These are phyloP conservation scores for Decapterus maruadsi DNA, from an alignment of 2,797 vertebrate species.

Conservation along the genomic window DNA sequence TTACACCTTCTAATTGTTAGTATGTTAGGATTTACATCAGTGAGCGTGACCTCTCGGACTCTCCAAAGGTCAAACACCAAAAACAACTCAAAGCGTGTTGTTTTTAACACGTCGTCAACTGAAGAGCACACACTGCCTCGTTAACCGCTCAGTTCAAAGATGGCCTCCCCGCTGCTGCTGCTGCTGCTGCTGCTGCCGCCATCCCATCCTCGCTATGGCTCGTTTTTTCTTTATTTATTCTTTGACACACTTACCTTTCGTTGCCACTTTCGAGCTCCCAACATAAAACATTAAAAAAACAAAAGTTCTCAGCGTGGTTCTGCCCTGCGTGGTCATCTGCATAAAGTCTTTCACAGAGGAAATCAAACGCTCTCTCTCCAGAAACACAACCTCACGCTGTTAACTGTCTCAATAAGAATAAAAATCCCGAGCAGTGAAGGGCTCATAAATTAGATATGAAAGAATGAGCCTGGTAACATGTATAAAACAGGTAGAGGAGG, in stretches of 20 bases:
- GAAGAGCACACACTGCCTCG: background rate
- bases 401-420: conserved; percentile 12
- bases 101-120: background rate
- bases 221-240: background rate
- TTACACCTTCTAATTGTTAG: too few relatives aligned
- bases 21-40: too few relatives aligned
- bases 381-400: conserved; percentile 8
- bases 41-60: too few relatives aligned
- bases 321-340: conserved; percentile 22
- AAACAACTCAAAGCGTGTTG: too few relatives aligned
- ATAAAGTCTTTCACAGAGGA: conserved; percentile 29
- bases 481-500: conserved; percentile 42
- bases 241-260: conserved; percentile 17
- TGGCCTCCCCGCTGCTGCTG: too few relatives aligned
- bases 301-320: background rate
- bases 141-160: too few relatives aligned
- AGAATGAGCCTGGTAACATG: conserved; percentile 49
- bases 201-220: too few relatives aligned
- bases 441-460: conserved; percentile 56
- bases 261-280: conserved; percentile 7
- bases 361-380: background rate
- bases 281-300: conserved; percentile 9
- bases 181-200: too few relatives aligned
- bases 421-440: conserved; percentile 31
- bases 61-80: too few relatives aligned